Conservation (phyloP, 2,888 invertebrate species). For the Eupithecia exiguata region DNA sequence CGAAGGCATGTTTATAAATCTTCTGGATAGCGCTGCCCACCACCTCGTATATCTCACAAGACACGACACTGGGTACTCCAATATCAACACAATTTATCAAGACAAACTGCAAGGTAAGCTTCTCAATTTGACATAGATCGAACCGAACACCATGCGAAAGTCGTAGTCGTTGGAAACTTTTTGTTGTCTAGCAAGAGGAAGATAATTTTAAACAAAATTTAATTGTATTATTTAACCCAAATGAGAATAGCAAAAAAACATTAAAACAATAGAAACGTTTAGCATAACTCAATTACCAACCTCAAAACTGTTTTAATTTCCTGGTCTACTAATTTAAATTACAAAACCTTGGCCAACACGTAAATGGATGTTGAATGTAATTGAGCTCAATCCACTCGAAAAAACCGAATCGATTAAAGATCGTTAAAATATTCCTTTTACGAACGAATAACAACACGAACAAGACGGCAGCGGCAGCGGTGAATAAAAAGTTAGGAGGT, state of each 20-base stretch:
- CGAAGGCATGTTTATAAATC: slow-evolving; percentile 58
- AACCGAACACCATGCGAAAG: slow-evolving; percentile 14
- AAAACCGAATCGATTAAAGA: slow-evolving; percentile 47
- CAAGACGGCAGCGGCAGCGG: slow-evolving; percentile 47
- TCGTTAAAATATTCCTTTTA: slow-evolving; percentile 50
- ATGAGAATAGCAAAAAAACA: background rate
- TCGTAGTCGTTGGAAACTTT: background rate
- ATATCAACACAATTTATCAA: slow-evolving; percentile 46
- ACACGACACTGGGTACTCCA: slow-evolving; percentile 43
- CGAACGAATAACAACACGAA: slow-evolving; percentile 49
- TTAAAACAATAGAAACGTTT: slow-evolving; percentile 5
- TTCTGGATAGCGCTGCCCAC: slow-evolving; percentile 51
- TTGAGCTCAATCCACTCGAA: slow-evolving; percentile 51
- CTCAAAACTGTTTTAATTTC: slow-evolving; percentile 41
- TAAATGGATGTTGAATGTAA: slow-evolving; percentile 56
- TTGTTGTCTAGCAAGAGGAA: background rate
- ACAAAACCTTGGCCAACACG: slow-evolving; percentile 55
- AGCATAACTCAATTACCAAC: slow-evolving; percentile 5
- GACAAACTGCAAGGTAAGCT: slow-evolving; percentile 26
- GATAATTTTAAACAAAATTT: background rate
- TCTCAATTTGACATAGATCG: slow-evolving; percentile 13
- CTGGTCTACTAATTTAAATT: slow-evolving; percentile 42
- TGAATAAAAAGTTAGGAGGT: slow-evolving; percentile 62
- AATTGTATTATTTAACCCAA: background rate
- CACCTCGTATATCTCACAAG: slow-evolving; percentile 44